Evolutionary conservation across 1,140 invertebrate genomes (phyloP).

Genomic region (Artemia franciscana): DNA sequence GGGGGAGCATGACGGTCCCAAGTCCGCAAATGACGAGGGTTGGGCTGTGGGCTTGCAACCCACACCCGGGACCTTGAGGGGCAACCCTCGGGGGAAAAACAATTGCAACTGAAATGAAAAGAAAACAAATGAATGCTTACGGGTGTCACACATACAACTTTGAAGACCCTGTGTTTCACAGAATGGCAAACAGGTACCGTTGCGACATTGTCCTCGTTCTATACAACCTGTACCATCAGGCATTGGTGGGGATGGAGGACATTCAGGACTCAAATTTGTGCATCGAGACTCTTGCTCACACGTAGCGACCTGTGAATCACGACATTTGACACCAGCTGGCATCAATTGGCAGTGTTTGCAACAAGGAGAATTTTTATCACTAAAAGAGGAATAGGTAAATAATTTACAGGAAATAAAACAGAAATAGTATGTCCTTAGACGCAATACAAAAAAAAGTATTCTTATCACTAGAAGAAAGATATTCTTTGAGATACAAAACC

Average conservation of each 20-base stretch:
- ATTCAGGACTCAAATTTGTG: constrained; percentile 26
- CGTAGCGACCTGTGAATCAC: constrained; percentile 61
- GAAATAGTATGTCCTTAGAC: constrained; percentile 7
- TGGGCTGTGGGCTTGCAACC: too few species aligned
- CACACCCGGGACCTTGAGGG: too few species aligned
- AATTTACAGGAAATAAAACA: constrained; percentile 3
- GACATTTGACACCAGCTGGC: constrained; percentile 41
- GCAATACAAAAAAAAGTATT: too few species aligned
- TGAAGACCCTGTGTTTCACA: constrained; percentile 74
- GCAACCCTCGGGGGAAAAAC: too few species aligned
- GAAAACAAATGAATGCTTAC: constrained; percentile 27
- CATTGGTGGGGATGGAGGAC: constrained; percentile 60
- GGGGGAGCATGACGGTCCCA: too few species aligned
- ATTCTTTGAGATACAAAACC: too few species aligned
- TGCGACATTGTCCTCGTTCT: constrained; percentile 60
- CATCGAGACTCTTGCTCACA: constrained; percentile 56
- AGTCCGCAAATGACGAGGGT: too few species aligned
- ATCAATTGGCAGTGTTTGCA: constrained; percentile 72
- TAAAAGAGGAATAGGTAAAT: constrained; percentile 22
- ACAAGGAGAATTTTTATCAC: constrained; percentile 83
- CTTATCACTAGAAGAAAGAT: too few species aligned
- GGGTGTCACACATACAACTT: constrained; percentile 83
- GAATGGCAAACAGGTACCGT: constrained; percentile 67
- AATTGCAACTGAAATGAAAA: too few species aligned
- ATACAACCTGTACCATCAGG: constrained; percentile 61